Evolutionary conservation across 2,888 invertebrate genomes (phyloP).

Genomic region (Crepidodera aurea): DNA sequence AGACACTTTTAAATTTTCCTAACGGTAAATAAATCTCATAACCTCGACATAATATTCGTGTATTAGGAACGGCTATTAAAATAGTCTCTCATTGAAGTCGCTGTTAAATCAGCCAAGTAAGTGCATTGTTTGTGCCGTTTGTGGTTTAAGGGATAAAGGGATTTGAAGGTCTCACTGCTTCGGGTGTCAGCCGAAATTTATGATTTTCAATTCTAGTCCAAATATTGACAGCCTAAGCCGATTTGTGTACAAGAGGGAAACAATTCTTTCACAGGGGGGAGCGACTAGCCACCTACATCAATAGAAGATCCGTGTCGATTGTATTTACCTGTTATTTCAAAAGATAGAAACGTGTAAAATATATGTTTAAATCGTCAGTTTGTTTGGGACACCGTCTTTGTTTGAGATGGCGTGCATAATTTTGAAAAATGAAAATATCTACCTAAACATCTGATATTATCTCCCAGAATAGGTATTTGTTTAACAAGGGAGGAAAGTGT

Average conservation of each 20-base stretch:
- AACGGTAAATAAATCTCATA: neutral
- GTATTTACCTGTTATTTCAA: neutral
- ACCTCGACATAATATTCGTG: neutral
- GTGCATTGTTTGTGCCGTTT: conserved; percentile 19
- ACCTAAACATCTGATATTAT: too few relatives aligned
- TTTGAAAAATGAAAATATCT: neutral
- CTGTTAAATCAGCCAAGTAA: neutral
- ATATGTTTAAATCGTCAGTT: neutral
- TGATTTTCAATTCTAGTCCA: conserved; percentile 31
- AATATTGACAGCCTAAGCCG: conserved; percentile 29
- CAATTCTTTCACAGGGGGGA: conserved; percentile 12
- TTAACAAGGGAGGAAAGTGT: too few relatives aligned
- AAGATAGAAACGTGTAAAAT: conserved; percentile 1
- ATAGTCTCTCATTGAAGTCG: neutral
- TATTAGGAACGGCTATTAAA: neutral
- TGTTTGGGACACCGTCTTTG: neutral
- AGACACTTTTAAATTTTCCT: too few relatives aligned
- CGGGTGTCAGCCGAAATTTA: conserved; percentile 30
- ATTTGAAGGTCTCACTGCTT: conserved; percentile 14
- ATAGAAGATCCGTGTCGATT: neutral
- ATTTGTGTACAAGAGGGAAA: conserved; percentile 18
- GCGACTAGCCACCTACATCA: neutral
- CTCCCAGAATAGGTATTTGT: too few relatives aligned
- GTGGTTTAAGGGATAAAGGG: conserved; percentile 30
- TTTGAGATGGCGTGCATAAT: neutral